Conservation (phyloP, 2,888 invertebrate species). For the Drosophila pegasa region DNA sequence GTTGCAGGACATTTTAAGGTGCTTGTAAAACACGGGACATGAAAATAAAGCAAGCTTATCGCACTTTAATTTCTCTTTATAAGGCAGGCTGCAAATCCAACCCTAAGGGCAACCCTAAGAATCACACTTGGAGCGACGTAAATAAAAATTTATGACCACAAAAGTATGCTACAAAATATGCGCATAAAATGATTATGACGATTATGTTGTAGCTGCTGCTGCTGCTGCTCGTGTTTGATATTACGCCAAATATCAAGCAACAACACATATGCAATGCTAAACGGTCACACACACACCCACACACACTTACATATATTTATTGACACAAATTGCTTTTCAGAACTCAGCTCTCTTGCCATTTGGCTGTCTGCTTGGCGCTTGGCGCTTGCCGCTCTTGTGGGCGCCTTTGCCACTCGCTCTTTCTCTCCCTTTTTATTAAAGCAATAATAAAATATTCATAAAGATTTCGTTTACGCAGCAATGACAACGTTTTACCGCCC, state of each 20-base stretch:
- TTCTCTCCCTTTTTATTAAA: conserved; percentile 62
- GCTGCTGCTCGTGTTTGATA: conserved; percentile 32
- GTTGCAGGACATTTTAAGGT: conserved; percentile 37
- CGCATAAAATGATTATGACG: conserved; percentile 80
- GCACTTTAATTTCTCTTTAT: conserved; percentile 71
- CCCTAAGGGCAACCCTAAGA: conserved; percentile 6
- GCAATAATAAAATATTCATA: conserved; percentile 82
- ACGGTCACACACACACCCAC: conserved; percentile 37
- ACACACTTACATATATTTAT: conserved; percentile 64
- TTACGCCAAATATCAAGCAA: conserved; percentile 44
- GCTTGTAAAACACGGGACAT: conserved; percentile 58
- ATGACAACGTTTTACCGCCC: conserved; percentile 50
- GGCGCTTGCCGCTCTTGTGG: background rate
- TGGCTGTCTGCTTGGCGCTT: conserved; percentile 19
- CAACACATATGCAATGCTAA: conserved; percentile 47
- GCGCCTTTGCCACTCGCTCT: conserved; percentile 3
- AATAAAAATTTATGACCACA: conserved; percentile 77
- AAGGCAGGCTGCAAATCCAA: conserved; percentile 1
- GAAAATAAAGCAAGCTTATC: conserved; percentile 70
- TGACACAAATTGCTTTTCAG: conserved; percentile 80
- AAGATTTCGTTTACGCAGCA: conserved; percentile 69
- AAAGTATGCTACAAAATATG: conserved; percentile 74
- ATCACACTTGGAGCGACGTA: conserved; percentile 53
- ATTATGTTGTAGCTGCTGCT: conserved; percentile 61
- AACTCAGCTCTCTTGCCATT: conserved; percentile 37